Base-by-base conservation (phyloP, 92 coral and sea anemone species). In the Meandrina meandrites region DNA sequence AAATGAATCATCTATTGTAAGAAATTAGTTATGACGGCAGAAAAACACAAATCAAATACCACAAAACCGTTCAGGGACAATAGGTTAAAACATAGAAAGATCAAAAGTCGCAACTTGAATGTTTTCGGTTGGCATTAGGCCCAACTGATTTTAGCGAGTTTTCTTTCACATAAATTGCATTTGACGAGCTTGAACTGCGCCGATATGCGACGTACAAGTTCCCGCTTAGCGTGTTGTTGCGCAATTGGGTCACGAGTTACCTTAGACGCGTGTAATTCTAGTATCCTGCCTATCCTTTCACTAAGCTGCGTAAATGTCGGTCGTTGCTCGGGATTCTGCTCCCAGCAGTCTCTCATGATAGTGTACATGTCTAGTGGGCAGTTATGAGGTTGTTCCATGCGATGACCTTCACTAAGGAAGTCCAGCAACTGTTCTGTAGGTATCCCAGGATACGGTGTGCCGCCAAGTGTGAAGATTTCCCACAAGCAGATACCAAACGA, bases 391-490 rank as follows among this genome's bases (percentile, higher is more conserved):
- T 91, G 93, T 18, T 88, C 84, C 98, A 96, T 96, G 3, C 98
- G 94, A 50, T 88, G 79, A 8, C 95, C 97, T 51, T 96, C 97
- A 80, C 92, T 90, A 12, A 96, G 90, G 32, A 83, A 91, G 75
- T 92, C 97, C 35, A 94, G 90, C 34, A 96, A 91, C 69, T 89
- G 80, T 83, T 91, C 96, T 18, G 93, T 90, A 32, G 97, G 95
- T 9, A 92, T 75, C 17, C 90, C 90, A 9, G 98, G 97, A 79
- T 96, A 96, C 1, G 98, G 98, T 32, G 94, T 85, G 0, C 97
- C 98, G 16, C 98, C 98, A 4, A 96, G 97, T 27, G 98, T 94
- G 58, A 96, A 90, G 86, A 91, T 94, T 90, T 96, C 98, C 98
- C 98, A 96, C 47, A 96, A 62, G 30, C 93, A 79, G 68, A 96